Conservation (phyloP, 1,140 invertebrate genomes). For the Cydia strobilella region DNA sequence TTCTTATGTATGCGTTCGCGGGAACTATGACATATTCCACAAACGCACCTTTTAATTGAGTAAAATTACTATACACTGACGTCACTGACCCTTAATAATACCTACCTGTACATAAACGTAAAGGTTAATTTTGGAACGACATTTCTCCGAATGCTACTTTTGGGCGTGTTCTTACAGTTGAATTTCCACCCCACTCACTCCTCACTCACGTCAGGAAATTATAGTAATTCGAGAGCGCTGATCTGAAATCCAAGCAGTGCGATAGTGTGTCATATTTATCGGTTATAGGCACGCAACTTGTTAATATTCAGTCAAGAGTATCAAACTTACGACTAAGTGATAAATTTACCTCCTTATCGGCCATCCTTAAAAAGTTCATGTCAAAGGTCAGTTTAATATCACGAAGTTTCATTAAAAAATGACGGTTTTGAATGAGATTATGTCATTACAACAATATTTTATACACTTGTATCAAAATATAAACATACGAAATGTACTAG, state of each 20-base stretch:
- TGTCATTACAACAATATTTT: neutral
- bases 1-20: neutral
- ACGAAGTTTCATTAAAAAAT: neutral
- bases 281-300: neutral
- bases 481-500: neutral
- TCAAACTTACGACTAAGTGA: slow-evolving; percentile 9
- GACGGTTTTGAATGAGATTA: neutral
- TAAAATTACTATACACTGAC: slow-evolving; percentile 3
- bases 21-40: slow-evolving; percentile 16
- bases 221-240: neutral
- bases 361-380: slow-evolving; percentile 2
- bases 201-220: slow-evolving; percentile 16
- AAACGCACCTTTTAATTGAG: slow-evolving; percentile 11
- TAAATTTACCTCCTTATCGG: slow-evolving; percentile 16
- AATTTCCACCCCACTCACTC: slow-evolving; percentile 28
- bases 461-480: neutral
- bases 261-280: slow-evolving; percentile 13
- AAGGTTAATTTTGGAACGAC: slow-evolving; percentile 19
- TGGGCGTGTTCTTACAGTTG: slow-evolving; percentile 3
- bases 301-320: neutral
- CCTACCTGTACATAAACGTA: slow-evolving; percentile 2
- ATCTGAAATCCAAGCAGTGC: slow-evolving; percentile 7
- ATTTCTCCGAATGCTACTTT: slow-evolving; percentile 29
- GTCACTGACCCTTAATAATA: slow-evolving; percentile 7
- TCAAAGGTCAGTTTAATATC: slow-evolving; percentile 26